Evolutionary conservation across 2,888 invertebrate genomes (phyloP), one percentile per base, ranked within the genome.

Genomic region (Monopis laevigella): DNA sequence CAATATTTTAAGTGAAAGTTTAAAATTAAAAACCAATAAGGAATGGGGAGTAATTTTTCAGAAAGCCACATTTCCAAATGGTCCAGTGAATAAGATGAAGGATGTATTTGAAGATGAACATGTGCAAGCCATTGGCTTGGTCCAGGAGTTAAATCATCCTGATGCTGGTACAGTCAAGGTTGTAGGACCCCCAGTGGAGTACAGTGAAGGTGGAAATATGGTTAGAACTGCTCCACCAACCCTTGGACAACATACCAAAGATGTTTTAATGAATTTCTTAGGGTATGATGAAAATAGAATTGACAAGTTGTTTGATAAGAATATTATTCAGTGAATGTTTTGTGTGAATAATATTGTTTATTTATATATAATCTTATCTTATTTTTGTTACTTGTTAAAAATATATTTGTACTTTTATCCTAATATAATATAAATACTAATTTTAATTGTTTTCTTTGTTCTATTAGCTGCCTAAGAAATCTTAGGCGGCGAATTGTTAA

Each of bases 41-140:
- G 87, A 93, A 56, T 97, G 96, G 96, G 67, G 84, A 45, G 51
- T 62, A 1, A 58, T 86, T 28, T 90, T 98, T 52, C 84, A 88
- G 42, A 85, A 85, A 12, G 86, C 88, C 1, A 77, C 88, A 1
- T 93, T 96, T 62, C 95, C 98, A 0, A 90, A 88, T 55, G 97
- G 96, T 0, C 95, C 96, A 0, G 87, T 98, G 2, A 98, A 98
- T 71, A 88, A 83, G 29, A 87, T 98, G 67, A 72, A 85, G 46
- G 87, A 93, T 69, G 93, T 92, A 0, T 98, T 98, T 64, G 83
- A 87, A 39, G 95, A 98, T 78, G 88, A 89, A 2, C 98, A 98
- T 69, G 86, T 97, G 0, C 82, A 85, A 47, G 82, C 84, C 1
- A 87, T 89, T 45, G 84, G 77, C n/a, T 59, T 93, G 42, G 90